These are phyloP conservation scores for Nanger granti DNA, from an alignment of 2,113 vertebrate species.

Conservation along the genomic window DNA sequence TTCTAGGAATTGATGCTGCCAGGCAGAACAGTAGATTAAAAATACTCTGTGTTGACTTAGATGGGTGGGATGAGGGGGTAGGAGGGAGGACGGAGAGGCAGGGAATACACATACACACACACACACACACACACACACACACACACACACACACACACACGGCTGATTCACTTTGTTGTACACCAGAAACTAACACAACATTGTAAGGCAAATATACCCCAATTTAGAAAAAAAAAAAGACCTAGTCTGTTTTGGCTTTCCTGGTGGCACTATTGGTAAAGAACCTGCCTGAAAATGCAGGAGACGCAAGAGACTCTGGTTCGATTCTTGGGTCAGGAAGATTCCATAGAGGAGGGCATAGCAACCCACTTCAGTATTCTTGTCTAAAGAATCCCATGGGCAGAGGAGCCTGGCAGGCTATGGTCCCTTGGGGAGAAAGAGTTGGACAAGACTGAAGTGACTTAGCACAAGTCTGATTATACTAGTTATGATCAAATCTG, in stretches of 20 bases:
- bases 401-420: not conserved
- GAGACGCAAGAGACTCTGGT: not conserved
- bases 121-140: too few species aligned
- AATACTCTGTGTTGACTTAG: not conserved
- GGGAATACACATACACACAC: not conserved
- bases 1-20: not conserved
- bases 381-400: not conserved
- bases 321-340: not conserved
- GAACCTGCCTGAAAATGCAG: not conserved
- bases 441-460: not conserved
- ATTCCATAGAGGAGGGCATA: not conserved
- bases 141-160: not conserved
- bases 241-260: not conserved
- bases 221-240: not conserved
- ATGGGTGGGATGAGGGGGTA: not conserved
- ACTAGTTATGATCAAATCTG: not conserved
- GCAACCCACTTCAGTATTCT: not conserved
- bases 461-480: not conserved
- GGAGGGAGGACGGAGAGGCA: not conserved
- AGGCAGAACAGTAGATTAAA: not conserved
- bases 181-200: not conserved
- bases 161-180: not conserved
- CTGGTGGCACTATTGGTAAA: not conserved
- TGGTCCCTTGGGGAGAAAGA: not conserved
- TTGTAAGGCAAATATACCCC: not conserved